A percentile compares a stretch with the other conserved stretches of the same genome.
phyloP scores from a whole-genome alignment of 1,140 invertebrate genomes.

The Lepidurus couesii region DNA sequence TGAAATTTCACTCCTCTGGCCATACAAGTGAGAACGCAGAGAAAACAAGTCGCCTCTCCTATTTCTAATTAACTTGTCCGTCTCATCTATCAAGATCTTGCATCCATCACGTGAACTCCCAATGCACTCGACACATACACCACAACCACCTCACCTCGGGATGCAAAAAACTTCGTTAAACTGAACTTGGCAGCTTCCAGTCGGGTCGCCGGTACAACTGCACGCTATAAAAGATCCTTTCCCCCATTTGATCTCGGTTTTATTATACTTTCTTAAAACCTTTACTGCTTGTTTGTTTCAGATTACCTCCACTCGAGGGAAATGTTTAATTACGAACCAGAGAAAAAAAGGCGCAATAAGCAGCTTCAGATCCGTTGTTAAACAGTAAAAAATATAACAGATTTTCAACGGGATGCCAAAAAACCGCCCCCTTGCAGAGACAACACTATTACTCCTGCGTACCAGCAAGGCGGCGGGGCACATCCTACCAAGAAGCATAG shows the following conservation, averaged over 20 bases:
- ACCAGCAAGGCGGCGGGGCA: neutral
- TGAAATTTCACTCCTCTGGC: neutral
- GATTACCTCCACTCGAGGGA: neutral
- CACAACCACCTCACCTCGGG: neutral
- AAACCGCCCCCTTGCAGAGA: too few relatives aligned
- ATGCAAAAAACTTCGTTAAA: neutral
- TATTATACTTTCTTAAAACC: neutral
- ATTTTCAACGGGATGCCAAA: too few relatives aligned
- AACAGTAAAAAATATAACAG: neutral
- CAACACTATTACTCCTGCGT: neutral
- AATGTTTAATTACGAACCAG: neutral
- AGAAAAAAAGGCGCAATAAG: neutral
- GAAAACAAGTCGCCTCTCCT: neutral
- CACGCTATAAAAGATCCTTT: neutral
- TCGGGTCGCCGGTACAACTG: neutral
- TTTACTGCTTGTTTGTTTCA: neutral
- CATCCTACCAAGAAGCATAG: neutral
- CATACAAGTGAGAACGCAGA: neutral
- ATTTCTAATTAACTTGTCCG: constrained; percentile 11
- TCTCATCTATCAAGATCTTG: constrained; percentile 7
- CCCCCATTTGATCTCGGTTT: neutral
- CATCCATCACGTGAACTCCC: constrained; percentile 13
- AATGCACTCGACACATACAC: neutral
- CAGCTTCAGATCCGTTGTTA: neutral
- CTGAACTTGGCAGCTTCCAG: neutral